Conservation (phyloP, 2,113 vertebrate genomes). For the Tamias sibiricus region DNA sequence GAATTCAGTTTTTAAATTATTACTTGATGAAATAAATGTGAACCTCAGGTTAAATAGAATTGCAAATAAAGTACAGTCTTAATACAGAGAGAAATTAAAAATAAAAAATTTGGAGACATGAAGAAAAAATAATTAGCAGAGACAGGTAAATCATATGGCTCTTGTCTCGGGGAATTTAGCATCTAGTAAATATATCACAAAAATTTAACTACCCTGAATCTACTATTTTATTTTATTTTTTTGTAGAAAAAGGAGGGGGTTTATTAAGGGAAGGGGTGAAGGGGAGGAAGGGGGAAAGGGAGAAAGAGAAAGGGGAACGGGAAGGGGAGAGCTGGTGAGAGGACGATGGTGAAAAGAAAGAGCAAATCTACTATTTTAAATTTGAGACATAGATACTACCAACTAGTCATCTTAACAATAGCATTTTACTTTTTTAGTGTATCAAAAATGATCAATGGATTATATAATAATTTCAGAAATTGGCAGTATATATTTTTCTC, state of each 20-base stretch:
- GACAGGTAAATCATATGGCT: not conserved
- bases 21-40: not conserved
- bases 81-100: not conserved
- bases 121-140: not conserved
- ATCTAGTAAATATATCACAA: not conserved
- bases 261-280: too few species aligned
- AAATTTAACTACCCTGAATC: not conserved
- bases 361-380: conserved; percentile 15
- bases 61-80: not conserved
- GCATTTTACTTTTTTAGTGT: not conserved
- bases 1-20: not conserved
- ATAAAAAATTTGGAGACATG: not conserved
- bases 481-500: not conserved
- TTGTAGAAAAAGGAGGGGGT: too few species aligned
- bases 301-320: too few species aligned
- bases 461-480: not conserved
- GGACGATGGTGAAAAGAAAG: too few species aligned
- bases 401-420: not conserved
- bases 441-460: not conserved
- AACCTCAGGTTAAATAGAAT: not conserved
- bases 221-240: conserved; percentile 37
- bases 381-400: not conserved
- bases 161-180: not conserved
- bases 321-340: too few species aligned
- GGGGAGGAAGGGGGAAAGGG: too few species aligned